Evolutionary conservation across 2,888 invertebrate genomes (phyloP), one percentile per base, ranked within the genome.

Genomic region (Latheticus oryzae): DNA sequence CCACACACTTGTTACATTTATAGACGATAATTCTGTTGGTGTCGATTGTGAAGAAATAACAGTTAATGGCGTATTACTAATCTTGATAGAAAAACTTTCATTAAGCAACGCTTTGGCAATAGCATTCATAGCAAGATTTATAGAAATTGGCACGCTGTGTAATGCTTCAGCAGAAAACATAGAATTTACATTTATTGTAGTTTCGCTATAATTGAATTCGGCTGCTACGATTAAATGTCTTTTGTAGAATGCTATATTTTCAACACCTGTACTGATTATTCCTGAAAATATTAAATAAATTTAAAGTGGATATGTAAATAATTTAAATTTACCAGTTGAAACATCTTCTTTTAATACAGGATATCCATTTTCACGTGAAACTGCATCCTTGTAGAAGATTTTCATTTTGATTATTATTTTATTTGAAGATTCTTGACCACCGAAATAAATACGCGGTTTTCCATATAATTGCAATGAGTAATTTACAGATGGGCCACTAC

Each of bases 111-210:
- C 60, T 68, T 80, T 79, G 3, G 81, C 69, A 33, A 83, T 64
- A 1, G 79, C 70, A 60, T 82, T 82, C 60, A 80, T 79, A 1
- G 83, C 61, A 21, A 83, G 62, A 70, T 84, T 84, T 2, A 83
- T 58, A 0, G 83, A 76, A 47, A 82, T 80, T 1, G 83, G 82
- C 1, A 81, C 78, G 37, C 82, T 81, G 60, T 85, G 85, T 5
- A 79, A 64, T 1, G 83, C 80, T 57, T 78, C 77, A 40, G 74
- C 73, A 0, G 83, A 82, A 67, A 79, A 83, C 60, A 80, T 70
- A 1, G 80, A 67, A 56, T 76, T 67, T 21, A 74, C 48, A 1
- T 70, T 19, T 3, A 65, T 52, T 13, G 42, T 52, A 8, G 48
- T 56, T 1, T 37, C 56, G 1, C 66, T 67, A 2, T 21, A 12